Percentiles rank a stretch among this genome's conserved stretches.
phyloP scores from a whole-genome alignment of 2,113 vertebrate genomes.

The Phodopus roborovskii region DNA sequence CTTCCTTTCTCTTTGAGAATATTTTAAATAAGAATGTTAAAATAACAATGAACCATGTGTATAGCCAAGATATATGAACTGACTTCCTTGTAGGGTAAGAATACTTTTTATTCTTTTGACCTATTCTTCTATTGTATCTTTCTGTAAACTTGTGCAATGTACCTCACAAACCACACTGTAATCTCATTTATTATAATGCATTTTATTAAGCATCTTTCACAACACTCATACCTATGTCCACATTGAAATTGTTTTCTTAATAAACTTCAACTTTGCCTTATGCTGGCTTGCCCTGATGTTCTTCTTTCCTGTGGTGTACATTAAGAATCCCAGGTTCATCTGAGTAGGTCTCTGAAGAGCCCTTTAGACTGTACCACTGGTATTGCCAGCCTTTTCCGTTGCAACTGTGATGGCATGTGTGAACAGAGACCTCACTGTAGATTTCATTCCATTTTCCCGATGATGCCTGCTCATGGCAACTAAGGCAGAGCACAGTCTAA shows the following conservation, averaged over 20 bases:
- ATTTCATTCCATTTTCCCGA: background rate
- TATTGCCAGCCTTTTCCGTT: background rate
- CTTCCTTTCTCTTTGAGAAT: background rate
- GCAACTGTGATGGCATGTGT: background rate
- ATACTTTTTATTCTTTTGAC: background rate
- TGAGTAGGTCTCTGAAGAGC: background rate
- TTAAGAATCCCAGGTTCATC: background rate
- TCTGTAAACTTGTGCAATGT: background rate
- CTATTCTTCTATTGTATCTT: background rate
- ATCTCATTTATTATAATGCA: background rate
- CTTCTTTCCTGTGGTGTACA: background rate
- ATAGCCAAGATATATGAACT: background rate
- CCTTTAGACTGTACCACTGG: background rate
- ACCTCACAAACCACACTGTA: background rate
- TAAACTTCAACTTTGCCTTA: background rate
- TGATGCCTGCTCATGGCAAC: background rate
- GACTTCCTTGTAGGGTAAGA: background rate
- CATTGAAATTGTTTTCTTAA: background rate
- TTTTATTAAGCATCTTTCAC: background rate
- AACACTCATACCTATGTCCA: background rate
- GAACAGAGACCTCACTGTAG: background rate
- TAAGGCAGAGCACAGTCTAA: background rate
- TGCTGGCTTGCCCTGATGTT: background rate
- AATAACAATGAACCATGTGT: background rate
- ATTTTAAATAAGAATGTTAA: background rate